These are phyloP conservation scores for Remorina albescens DNA, from an alignment of 2,797 vertebrate genomes.

Conservation along the genomic window DNA sequence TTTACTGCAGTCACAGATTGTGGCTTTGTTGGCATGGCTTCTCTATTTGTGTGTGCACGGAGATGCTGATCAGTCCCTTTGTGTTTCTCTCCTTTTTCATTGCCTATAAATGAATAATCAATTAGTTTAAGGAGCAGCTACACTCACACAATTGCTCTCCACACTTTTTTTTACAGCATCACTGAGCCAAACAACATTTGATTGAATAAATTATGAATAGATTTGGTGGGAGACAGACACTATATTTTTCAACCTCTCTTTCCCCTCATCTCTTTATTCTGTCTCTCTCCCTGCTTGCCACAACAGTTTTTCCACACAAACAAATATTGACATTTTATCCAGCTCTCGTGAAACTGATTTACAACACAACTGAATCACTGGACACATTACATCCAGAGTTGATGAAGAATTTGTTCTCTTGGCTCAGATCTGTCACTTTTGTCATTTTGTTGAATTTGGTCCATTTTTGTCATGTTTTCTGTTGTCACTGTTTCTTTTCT, in stretches of 20 bases:
- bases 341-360: slow-evolving; percentile 11
- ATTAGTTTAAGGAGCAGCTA: slow-evolving; percentile 24
- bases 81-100: slow-evolving; percentile 13
- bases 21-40: slow-evolving; percentile 18
- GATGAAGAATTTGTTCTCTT: slow-evolving; percentile 1
- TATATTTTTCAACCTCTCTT: neutral
- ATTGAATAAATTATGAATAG: slow-evolving; percentile 13
- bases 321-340: slow-evolving; percentile 21
- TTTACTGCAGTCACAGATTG: slow-evolving; percentile 21
- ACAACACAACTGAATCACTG: neutral
- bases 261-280: neutral
- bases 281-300: neutral
- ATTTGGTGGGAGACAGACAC: neutral
- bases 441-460: no score
- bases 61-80: slow-evolving; percentile 37
- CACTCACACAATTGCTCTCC: neutral
- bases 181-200: slow-evolving; percentile 14
- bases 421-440: slow-evolving; percentile 1
- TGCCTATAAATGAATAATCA: slow-evolving; percentile 27
- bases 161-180: slow-evolving; percentile 20
- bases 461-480: neutral
- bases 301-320: neutral
- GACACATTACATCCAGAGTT: neutral
- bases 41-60: slow-evolving; percentile 14
- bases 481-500: neutral